A percentile compares a stretch with the other conserved stretches of the same genome.
phyloP scores from a whole-genome alignment of 2,888 invertebrate genomes.

The Melanophora roralis region DNA sequence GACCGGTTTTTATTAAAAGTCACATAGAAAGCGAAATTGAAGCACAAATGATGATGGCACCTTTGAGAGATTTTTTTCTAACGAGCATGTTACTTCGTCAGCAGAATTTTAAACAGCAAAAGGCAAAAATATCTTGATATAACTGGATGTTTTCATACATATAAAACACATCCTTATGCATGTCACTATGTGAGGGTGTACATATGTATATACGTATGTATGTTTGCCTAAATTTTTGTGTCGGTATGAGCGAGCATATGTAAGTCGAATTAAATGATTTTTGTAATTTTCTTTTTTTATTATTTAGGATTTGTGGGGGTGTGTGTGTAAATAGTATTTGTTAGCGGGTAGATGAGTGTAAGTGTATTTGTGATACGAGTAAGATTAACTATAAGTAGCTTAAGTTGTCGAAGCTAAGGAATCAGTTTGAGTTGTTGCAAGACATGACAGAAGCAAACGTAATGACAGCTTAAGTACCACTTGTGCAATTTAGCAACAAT shows the following conservation, averaged over 20 bases:
- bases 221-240: background rate
- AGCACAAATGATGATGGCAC: conserved; percentile 56
- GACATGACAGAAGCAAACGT: conserved; percentile 54
- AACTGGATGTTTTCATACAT: background rate
- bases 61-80: conserved; percentile 46
- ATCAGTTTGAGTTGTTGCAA: conserved; percentile 40
- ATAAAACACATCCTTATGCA: too few relatives aligned
- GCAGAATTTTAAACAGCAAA: conserved; percentile 53
- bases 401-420: conserved; percentile 58
- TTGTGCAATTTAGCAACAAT: conserved; percentile 61
- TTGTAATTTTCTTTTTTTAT: conserved; percentile 14
- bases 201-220: background rate
- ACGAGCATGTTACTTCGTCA: conserved; percentile 33
- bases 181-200: background rate
- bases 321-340: too few relatives aligned
- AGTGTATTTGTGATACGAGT: conserved; percentile 29
- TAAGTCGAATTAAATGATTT: conserved; percentile 31
- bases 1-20: conserved; percentile 18
- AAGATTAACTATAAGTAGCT: conserved; percentile 59
- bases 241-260: background rate
- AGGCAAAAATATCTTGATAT: background rate
- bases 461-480: conserved; percentile 57
- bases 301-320: conserved; percentile 4
- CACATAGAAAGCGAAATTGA: conserved; percentile 30
- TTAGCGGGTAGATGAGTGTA: background rate